phyloP scores from a whole-genome alignment of 2,113 vertebrate species.

The Eurypyga helias region DNA sequence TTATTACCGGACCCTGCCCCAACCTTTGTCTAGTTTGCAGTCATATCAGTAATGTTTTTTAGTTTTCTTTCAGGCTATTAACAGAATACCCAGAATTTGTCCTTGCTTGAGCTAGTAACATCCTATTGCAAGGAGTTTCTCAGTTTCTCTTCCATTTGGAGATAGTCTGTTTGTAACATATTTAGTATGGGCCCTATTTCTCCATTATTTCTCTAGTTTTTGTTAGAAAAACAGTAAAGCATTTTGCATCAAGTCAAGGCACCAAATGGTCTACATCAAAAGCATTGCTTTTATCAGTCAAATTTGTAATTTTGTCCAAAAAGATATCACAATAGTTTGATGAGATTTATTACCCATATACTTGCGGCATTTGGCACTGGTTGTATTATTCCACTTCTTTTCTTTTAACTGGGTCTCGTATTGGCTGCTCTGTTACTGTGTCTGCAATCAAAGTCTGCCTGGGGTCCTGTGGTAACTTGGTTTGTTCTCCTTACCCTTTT shows the following conservation, averaged over 20 bases:
- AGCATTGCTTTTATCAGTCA: not conserved
- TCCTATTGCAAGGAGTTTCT: not conserved
- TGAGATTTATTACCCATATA: not conserved
- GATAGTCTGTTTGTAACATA: not conserved
- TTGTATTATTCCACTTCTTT: conserved; percentile 2
- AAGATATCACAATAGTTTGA: not conserved
- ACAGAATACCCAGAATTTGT: not conserved
- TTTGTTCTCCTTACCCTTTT: not conserved
- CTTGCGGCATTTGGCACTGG: not conserved
- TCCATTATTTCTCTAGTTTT: not conserved
- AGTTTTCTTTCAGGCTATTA: not conserved
- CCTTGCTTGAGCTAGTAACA: not conserved
- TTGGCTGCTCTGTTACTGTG: conserved; percentile 20
- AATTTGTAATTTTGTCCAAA: not conserved
- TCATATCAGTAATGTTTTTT: not conserved
- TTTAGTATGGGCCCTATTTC: not conserved
- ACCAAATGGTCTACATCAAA: not conserved
- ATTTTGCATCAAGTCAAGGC: not conserved
- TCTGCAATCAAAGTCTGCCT: conserved; percentile 28
- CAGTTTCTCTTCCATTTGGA: not conserved
- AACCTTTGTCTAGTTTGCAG: not conserved
- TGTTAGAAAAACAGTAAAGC: not conserved
- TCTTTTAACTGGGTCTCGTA: not conserved
- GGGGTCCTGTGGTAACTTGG: conserved; percentile 5
- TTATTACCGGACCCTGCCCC: not conserved